These are phyloP conservation scores for Albula goreensis DNA, from an alignment of 2,113 vertebrate species.

Conservation along the genomic window DNA sequence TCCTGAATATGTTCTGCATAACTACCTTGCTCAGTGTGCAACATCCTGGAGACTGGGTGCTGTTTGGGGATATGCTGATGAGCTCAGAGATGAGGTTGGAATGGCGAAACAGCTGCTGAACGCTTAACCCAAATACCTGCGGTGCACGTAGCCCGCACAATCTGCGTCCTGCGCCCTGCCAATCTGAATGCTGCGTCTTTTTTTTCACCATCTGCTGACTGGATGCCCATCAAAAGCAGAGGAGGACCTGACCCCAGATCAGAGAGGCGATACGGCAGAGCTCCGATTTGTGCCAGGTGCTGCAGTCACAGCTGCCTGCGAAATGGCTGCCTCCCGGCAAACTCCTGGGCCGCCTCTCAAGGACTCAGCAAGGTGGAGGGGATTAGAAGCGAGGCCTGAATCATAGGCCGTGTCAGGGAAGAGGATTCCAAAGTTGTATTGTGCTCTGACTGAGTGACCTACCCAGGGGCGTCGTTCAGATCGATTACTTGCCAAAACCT, in stretches of 20 bases:
- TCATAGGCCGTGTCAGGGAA: not conserved
- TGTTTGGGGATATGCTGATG: not conserved
- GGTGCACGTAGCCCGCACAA: not conserved
- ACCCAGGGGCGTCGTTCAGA: constrained; percentile 36
- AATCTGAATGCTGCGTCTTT: not conserved
- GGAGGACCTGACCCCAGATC: not conserved
- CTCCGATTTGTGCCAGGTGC: not conserved
- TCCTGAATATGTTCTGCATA: not conserved
- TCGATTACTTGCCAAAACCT: constrained; percentile 45
- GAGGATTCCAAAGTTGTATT: not conserved
- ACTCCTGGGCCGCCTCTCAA: not conserved
- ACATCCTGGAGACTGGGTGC: not conserved
- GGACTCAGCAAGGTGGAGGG: constrained; percentile 16
- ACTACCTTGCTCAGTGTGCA: not conserved
- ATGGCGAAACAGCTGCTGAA: not conserved
- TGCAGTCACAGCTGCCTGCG: not conserved
- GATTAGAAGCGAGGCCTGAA: constrained; percentile 25
- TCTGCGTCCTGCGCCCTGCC: not conserved
- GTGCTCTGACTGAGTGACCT: constrained; percentile 29
- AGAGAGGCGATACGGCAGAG: not conserved
- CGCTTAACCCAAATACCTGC: not conserved
- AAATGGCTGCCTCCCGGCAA: not conserved
- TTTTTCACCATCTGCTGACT: not conserved
- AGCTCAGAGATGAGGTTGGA: not conserved
- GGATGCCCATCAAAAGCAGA: not conserved